phyloP scores from a whole-genome alignment of 1,140 invertebrate species.

The Daktulosphaira vitifoliae region DNA sequence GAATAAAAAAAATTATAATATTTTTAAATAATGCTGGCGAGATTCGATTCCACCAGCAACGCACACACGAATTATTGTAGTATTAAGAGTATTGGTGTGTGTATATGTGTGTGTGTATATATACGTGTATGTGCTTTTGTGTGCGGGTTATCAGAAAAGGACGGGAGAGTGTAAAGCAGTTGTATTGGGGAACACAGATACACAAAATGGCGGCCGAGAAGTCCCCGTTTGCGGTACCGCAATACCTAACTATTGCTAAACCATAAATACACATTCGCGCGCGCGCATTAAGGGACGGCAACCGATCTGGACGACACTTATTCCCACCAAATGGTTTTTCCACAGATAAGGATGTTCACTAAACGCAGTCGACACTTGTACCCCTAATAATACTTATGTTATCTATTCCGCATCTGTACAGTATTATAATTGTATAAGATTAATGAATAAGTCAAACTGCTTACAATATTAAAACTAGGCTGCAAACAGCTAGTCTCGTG shows the following conservation, averaged over 20 bases:
- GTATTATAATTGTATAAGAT: too few species aligned
- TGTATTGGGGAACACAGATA: background rate
- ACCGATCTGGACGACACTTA: too few species aligned
- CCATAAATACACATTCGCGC: background rate
- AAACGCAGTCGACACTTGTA: background rate
- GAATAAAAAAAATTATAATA: background rate
- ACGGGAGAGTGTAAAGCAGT: background rate
- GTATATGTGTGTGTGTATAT: background rate
- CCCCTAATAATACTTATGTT: conserved; percentile 1
- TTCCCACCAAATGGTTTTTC: background rate
- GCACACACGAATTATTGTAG: conserved; percentile 8
- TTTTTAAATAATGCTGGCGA: conserved; percentile 4
- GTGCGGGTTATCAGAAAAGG: conserved; percentile 29
- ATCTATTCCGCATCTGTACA: too few species aligned
- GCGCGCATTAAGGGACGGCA: background rate
- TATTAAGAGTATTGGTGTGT: background rate
- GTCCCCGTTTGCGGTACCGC: background rate
- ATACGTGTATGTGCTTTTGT: background rate
- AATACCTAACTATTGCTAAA: too few species aligned
- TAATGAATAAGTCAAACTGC: too few species aligned
- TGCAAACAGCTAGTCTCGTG: too few species aligned
- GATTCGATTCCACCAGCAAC: conserved; percentile 31
- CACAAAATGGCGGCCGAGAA: conserved; percentile 17
- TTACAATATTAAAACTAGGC: too few species aligned
- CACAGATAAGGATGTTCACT: background rate